phyloP scores from a whole-genome alignment of 2,797 vertebrate genomes.

The Ceryle rudis region DNA sequence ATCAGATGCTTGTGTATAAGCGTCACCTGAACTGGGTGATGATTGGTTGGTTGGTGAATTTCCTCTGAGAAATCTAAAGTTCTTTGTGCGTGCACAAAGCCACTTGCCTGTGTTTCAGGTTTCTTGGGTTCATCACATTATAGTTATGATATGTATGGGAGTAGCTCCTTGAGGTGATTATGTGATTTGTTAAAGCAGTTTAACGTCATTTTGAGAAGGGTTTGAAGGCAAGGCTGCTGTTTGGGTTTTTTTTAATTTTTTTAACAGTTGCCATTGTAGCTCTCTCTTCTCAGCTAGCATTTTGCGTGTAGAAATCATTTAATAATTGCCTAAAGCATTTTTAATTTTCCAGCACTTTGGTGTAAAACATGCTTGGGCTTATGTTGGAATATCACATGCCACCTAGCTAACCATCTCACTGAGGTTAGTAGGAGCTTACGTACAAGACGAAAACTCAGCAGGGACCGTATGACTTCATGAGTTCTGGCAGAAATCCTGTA shows the following conservation, averaged over 20 bases:
- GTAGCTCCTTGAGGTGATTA: neutral
- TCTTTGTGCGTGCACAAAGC: neutral
- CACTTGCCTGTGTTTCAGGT: neutral
- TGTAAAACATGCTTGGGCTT: neutral
- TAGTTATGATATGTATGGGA: neutral
- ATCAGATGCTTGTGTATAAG: neutral
- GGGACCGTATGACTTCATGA: neutral
- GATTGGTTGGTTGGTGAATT: neutral
- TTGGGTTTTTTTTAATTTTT: neutral
- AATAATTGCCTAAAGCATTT: neutral
- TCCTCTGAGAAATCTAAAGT: neutral
- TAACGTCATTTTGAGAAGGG: neutral
- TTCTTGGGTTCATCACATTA: neutral
- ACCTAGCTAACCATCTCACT: neutral
- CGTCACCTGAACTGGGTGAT: neutral
- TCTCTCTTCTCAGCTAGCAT: neutral
- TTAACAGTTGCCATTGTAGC: neutral
- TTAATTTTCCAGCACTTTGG: rapidly evolving
- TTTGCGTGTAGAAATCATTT: neutral
- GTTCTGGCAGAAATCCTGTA: neutral
- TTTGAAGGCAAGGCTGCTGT: rapidly evolving
- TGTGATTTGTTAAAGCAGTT: neutral
- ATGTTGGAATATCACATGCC: neutral
- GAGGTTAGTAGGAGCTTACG: neutral
- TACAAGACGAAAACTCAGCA: neutral